phyloP scores from a whole-genome alignment of 2,113 vertebrate genomes.

The Pterocles burchelli region DNA sequence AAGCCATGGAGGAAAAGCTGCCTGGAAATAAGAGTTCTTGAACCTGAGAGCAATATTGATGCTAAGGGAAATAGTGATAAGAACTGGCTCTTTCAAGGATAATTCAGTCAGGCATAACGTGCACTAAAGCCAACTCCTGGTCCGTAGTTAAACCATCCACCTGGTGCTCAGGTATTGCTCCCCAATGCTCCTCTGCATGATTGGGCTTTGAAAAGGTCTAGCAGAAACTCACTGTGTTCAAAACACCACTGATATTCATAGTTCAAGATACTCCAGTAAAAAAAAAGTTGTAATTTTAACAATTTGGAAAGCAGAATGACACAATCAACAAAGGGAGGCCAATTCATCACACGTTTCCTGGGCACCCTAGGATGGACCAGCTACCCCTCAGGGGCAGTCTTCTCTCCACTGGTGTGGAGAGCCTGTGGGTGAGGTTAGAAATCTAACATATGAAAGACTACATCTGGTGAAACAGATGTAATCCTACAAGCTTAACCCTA shows the following conservation, averaged over 20 bases:
- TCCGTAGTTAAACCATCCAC: not conserved
- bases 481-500: conserved; percentile 4
- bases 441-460: not conserved
- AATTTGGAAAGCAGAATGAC: not conserved
- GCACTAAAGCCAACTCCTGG: not conserved
- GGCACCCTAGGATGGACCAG: not conserved
- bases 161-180: accelerated
- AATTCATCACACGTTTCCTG: not conserved
- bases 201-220: not conserved
- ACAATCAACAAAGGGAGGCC: not conserved
- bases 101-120: not conserved
- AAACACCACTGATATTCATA: not conserved
- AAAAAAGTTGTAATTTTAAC: not conserved
- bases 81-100: not conserved
- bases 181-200: not conserved
- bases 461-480: conserved; percentile 26
- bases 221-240: not conserved
- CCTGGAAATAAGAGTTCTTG: not conserved
- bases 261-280: not conserved
- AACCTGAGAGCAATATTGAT: not conserved
- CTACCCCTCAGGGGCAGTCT: not conserved
- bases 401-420: not conserved
- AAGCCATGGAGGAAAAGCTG: not conserved
- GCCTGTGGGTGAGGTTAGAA: not conserved
- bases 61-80: not conserved